Base-by-base conservation (phyloP, 2,113 vertebrate genomes). In the Lynx canadensis region DNA sequence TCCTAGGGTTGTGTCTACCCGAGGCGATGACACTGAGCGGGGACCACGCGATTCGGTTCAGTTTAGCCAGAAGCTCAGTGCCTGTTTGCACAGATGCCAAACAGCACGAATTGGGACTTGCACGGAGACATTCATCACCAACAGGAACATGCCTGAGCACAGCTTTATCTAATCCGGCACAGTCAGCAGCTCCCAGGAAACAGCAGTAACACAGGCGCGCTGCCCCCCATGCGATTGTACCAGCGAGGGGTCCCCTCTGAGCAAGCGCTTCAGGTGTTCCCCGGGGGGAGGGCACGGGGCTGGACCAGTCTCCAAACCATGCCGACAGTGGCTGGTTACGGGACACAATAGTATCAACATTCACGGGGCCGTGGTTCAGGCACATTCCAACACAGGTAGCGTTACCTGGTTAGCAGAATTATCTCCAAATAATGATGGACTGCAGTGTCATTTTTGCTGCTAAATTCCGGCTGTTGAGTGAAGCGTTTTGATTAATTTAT, bases 61-160 rank as follows among this genome's bases (percentile, higher is more conserved):
- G 10, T n/a, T 78, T n/a, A 85, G 41, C 55, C 89, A 96, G 87
- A 63, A 38, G 57, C 60, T 83, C 33, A 0, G 8, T 31, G 73
- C 57, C 92, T 90, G 86, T 78, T 55, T 91, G 81, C 91, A 65
- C 86, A 91, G 89, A 31, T 73, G 89, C 82, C 65, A 91, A 89
- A 21, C 25, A 76, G 91, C 68, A 69, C 91, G 92, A 74, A 96
- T 25, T 33, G 68, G 86, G 63, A 87, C 95, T 89, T 93, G 97
- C 74, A 82, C 65, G 0, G 19, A 68, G 84, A 71, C 89, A 36
- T 87, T 84, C 86, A 74, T 81, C 68, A 60, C 3, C 8, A 16
- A n/a, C 36, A n/a, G 88, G n/a, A 66, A 86, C 93, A 48, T 45
- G 95, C 48, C 57, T 19, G 10, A 57, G 63, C 66, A 48, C 80